Conservation (phyloP, 2,888 invertebrate genomes). For the Polydesmus complanatus region DNA sequence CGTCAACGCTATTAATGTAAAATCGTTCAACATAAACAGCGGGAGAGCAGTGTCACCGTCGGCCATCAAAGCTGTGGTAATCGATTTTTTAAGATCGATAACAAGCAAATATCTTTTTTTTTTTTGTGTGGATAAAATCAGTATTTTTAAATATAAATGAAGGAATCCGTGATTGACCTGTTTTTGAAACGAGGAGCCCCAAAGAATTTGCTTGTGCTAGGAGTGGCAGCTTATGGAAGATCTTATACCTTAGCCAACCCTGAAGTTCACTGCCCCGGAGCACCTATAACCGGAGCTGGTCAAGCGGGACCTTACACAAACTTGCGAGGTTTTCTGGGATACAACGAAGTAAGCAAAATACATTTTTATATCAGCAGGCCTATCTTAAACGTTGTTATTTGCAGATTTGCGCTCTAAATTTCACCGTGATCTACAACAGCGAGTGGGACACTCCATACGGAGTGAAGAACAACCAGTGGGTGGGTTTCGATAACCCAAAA, state of each 20-base stretch:
- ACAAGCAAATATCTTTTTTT: neutral
- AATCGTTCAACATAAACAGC: too few relatives aligned
- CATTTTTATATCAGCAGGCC: constrained; percentile 5
- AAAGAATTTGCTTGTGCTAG: neutral
- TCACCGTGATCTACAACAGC: too few relatives aligned
- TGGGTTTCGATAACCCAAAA: constrained; percentile 58
- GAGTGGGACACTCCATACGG: too few relatives aligned
- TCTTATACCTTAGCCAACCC: neutral
- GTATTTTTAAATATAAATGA: too few relatives aligned
- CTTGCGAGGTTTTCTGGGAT: constrained; percentile 72
- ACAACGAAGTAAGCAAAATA: constrained; percentile 53
- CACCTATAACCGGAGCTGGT: neutral
- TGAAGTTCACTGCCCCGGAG: neutral
- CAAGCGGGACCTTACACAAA: constrained; percentile 55
- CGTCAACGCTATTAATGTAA: too few relatives aligned
- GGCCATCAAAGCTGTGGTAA: too few relatives aligned
- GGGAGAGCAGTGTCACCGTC: too few relatives aligned
- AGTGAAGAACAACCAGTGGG: constrained; percentile 40
- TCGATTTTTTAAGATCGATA: too few relatives aligned
- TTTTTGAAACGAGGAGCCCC: neutral
- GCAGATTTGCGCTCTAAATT: constrained; percentile 49
- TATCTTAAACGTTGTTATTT: constrained; percentile 20
- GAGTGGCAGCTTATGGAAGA: neutral
- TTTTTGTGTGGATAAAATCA: too few relatives aligned
- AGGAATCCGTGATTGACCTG: neutral